phyloP scores from a whole-genome alignment of 2,113 vertebrate genomes.

The Corydoras sp. region DNA sequence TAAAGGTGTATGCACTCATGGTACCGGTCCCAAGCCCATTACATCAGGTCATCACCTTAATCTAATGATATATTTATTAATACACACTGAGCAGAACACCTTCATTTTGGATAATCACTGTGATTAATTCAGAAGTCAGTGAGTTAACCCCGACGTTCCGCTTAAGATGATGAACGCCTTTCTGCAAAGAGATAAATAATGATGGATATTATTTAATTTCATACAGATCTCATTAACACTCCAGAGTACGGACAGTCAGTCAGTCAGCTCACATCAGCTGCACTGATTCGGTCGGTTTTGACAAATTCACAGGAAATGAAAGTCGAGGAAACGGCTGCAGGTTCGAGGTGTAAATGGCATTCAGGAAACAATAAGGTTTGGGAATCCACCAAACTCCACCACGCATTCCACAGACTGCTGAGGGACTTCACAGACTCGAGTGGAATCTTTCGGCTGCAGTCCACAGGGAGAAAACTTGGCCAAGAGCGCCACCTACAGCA shows the following conservation, averaged over 20 bases:
- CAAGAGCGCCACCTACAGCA: conserved; percentile 32
- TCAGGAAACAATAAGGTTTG: conserved; percentile 2
- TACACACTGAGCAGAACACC: not conserved
- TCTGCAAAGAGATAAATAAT: not conserved
- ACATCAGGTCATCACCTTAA: too few relatives aligned
- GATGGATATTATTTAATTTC: not conserved
- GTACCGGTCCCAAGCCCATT: too few relatives aligned
- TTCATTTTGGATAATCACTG: too few relatives aligned
- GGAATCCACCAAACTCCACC: conserved; percentile 11
- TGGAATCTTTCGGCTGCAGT: not conserved
- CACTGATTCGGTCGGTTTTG: not conserved
- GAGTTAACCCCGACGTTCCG: too few relatives aligned
- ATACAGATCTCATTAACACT: not conserved
- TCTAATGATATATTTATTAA: too few relatives aligned
- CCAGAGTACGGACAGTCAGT: not conserved
- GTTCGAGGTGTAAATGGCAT: not conserved
- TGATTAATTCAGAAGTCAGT: too few relatives aligned
- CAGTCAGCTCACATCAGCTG: too few relatives aligned
- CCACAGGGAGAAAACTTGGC: not conserved
- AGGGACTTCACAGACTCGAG: not conserved
- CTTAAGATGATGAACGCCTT: not conserved
- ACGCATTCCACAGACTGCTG: not conserved
- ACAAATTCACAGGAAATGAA: not conserved
- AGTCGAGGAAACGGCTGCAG: not conserved
- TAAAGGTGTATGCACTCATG: too few relatives aligned